These are phyloP conservation scores for Drosophila atroscutellata DNA, from an alignment of 2,888 invertebrate genomes.

Conservation along the genomic window DNA sequence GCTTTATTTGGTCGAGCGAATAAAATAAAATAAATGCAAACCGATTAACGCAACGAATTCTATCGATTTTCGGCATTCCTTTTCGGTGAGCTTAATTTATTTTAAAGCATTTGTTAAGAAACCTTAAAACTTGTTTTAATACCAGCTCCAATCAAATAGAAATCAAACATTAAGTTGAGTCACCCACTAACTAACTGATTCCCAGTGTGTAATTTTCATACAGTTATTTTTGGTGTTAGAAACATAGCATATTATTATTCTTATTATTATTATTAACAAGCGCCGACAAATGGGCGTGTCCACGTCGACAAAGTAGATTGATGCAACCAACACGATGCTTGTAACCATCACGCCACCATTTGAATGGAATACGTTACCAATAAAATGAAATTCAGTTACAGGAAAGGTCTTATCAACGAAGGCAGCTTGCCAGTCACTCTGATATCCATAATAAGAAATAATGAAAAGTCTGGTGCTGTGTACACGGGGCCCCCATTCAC, in stretches of 20 bases:
- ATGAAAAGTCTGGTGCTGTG: not conserved
- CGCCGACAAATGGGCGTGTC: not conserved
- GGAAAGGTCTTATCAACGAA: constrained; percentile 1
- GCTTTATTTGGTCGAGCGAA: not conserved
- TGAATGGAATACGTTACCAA: not conserved
- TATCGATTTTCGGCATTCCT: not conserved
- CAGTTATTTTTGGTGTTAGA: not conserved
- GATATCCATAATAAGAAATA: not conserved
- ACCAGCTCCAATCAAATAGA: not conserved
- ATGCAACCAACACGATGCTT: not conserved
- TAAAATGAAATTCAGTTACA: not conserved
- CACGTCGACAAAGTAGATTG: not conserved
- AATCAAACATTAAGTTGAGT: not conserved
- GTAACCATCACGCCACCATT: not conserved
- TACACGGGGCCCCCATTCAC: not conserved
- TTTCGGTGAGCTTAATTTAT: not conserved
- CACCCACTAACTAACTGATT: not conserved
- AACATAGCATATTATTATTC: not conserved
- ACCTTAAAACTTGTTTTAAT: not conserved
- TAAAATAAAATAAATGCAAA: not conserved
- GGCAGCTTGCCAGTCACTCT: constrained; percentile 3
- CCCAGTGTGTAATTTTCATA: not conserved
- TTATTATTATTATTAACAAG: not conserved
- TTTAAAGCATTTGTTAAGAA: not conserved
- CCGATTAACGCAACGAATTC: not conserved